Evolutionary conservation across 1,140 invertebrate species (phyloP).

Genomic region (Cardiocondyla obscurior): DNA sequence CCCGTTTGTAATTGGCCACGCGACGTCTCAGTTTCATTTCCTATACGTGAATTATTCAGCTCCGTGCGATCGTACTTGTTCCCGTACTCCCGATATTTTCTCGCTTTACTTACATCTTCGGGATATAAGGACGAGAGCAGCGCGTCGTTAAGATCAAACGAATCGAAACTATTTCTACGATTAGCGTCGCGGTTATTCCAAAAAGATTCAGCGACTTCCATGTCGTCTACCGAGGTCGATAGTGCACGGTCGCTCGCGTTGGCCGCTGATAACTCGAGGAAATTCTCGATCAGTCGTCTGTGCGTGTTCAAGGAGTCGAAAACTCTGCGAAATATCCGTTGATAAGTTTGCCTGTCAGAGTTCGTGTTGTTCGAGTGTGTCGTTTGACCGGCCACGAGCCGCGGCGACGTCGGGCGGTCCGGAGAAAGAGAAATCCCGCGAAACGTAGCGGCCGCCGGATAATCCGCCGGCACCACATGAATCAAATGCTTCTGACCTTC

Average conservation of each 20-base stretch:
- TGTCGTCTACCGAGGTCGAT: background rate
- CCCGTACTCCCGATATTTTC: background rate
- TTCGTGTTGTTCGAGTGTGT: slow-evolving; percentile 14
- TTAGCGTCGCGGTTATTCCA: slow-evolving; percentile 13
- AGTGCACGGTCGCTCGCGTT: background rate
- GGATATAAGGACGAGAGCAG: background rate
- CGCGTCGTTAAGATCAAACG: background rate
- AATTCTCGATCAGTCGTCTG: slow-evolving; percentile 64
- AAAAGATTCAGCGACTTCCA: slow-evolving; percentile 3
- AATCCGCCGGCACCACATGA: slow-evolving; percentile 66
- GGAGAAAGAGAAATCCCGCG: background rate
- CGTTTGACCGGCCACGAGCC: background rate
- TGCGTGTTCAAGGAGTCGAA: slow-evolving; percentile 67
- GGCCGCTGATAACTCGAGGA: slow-evolving; percentile 45
- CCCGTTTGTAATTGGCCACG: background rate
- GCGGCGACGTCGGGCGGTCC: background rate
- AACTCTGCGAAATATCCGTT: slow-evolving; percentile 57
- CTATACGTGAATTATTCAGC: background rate
- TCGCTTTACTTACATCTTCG: background rate
- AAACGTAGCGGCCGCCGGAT: background rate
- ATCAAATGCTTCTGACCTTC: slow-evolving; percentile 69
- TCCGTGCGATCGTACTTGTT: background rate
- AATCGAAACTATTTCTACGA: background rate
- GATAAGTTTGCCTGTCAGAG: slow-evolving; percentile 52
- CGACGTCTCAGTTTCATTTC: background rate